phyloP scores from a whole-genome alignment of 1,140 invertebrate genomes.

The Cecropterus lyciades region DNA sequence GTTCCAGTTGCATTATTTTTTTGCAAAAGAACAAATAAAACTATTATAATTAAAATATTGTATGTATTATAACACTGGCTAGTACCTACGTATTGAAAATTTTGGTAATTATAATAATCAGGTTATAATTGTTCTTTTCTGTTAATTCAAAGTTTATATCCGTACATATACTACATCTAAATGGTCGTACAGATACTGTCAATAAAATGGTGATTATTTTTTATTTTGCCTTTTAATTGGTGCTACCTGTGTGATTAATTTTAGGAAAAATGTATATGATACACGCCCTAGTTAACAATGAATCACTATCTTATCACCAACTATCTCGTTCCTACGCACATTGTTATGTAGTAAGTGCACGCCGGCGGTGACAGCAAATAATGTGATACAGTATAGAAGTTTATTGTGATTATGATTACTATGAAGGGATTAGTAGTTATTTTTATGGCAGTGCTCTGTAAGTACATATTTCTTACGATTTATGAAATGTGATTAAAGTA shows the following conservation, averaged over 20 bases:
- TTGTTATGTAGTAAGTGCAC: conserved; percentile 30
- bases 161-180: no score
- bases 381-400: conserved; percentile 10
- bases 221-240: conserved; percentile 30
- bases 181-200: no score
- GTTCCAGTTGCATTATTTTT: no score
- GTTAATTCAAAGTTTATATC: no score
- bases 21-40: no score
- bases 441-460: conserved; percentile 36
- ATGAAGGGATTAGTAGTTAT: conserved; percentile 45
- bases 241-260: conserved; percentile 12
- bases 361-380: conserved; percentile 12
- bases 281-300: conserved; percentile 50
- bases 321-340: conserved; percentile 25
- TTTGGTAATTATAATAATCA: not conserved
- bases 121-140: no score
- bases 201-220: conserved; percentile 48
- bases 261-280: not conserved
- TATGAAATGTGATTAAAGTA: no score
- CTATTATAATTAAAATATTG: no score
- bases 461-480: conserved; percentile 18
- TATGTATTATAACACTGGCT: no score
- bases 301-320: conserved; percentile 52
- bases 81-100: not conserved
- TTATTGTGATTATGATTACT: conserved; percentile 19